Evolutionary conservation across 2,888 invertebrate genomes (phyloP).

Genomic region (Dromius quadrimaculatus): DNA sequence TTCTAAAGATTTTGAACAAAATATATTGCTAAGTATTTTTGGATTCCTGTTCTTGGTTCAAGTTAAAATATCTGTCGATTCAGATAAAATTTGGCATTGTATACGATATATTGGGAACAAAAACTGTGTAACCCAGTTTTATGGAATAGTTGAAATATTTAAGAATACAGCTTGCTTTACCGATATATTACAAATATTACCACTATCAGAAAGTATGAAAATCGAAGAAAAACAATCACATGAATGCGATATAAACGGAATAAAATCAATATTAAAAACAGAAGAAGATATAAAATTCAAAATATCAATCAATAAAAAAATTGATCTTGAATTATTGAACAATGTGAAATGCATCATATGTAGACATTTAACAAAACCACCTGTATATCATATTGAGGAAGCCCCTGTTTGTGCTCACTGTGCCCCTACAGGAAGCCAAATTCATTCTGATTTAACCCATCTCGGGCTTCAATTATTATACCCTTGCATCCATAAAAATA

Average conservation of each 20-base stretch:
- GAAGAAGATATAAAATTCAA: conserved; percentile 6
- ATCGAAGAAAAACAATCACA: neutral
- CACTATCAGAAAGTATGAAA: neutral
- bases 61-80: conserved; percentile 11
- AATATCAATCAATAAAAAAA: conserved; percentile 32
- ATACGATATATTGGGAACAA: conserved; percentile 29
- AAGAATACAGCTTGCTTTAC: conserved; percentile 14
- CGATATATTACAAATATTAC: conserved; percentile 26
- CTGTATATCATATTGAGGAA: conserved; percentile 14
- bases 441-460: conserved; percentile 9
- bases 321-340: conserved; percentile 27
- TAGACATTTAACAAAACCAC: conserved; percentile 19
- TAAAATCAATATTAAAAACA: conserved; percentile 26
- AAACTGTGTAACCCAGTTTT: conserved; percentile 33
- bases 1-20: neutral
- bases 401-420: conserved; percentile 19
- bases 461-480: conserved; percentile 35
- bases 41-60: conserved; percentile 37
- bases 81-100: conserved; percentile 36
- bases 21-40: conserved; percentile 22
- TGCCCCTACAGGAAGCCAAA: conserved; percentile 4
- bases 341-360: conserved; percentile 34
- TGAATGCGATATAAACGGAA: conserved; percentile 17
- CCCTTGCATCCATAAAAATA: conserved; percentile 22
- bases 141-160: conserved; percentile 23